phyloP scores from a whole-genome alignment of 1,140 invertebrate species.

The Penaeus chinensis region DNA sequence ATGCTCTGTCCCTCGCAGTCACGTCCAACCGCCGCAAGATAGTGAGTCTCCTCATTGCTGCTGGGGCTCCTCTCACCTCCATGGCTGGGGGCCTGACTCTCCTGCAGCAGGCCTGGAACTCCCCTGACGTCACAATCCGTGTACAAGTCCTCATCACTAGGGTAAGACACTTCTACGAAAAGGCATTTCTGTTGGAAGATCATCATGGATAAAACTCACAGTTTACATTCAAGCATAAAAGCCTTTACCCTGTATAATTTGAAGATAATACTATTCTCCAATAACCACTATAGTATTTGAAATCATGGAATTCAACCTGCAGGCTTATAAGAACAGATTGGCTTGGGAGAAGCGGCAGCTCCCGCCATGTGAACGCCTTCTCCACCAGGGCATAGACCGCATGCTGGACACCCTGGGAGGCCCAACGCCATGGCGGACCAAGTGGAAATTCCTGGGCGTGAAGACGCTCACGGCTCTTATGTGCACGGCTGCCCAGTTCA shows the following conservation, averaged over 20 bases:
- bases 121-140: constrained; percentile 22
- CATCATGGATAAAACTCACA: no score
- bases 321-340: no score
- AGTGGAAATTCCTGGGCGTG: neutral
- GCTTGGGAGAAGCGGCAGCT: no score
- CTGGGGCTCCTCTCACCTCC: constrained; percentile 33
- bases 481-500: constrained; percentile 12
- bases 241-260: no score
- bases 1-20: constrained; percentile 23
- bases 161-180: neutral
- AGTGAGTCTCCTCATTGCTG: constrained; percentile 15
- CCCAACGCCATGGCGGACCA: neutral
- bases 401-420: neutral
- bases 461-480: constrained; percentile 16
- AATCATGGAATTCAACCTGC: no score
- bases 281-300: no score
- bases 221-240: no score
- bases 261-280: no score
- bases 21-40: constrained; percentile 30
- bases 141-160: constrained; percentile 27
- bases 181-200: no score
- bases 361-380: neutral
- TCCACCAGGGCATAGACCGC: constrained; percentile 1
- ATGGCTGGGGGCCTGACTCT: neutral
- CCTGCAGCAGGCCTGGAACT: constrained; percentile 26